Base-by-base conservation (phyloP, 2,113 vertebrate species). In the Hemibagrus wyckioides region DNA sequence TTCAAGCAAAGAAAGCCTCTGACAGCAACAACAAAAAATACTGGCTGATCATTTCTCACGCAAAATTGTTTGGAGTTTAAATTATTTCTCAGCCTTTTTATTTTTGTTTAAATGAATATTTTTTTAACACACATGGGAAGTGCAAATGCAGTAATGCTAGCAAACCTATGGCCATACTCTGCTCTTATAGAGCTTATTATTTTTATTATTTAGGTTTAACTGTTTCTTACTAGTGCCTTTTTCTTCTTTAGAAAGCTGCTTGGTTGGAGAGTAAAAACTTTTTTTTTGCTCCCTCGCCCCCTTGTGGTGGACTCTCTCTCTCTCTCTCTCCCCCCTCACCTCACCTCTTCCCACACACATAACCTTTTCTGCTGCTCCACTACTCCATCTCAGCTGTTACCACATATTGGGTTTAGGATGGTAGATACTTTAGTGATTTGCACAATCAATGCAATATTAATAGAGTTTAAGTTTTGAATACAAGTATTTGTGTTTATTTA, bases 391-490 rank as follows among this genome's bases (percentile, higher is more conserved):
- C 94, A 94, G 94, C 95, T 96, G 94, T 92, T 95, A 91, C 91
- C 92, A 86, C 87, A 86, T 89, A 90, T 92, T 91, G 88, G 82
- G 14, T 90, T 92, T 92, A 93, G 91, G 89, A 86, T 92, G 92
- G 94, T 95, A 94, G 94, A 94, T 94, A 94, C 94, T 94, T 94
- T 92, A 92, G 92, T 93, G 96, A 95, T 94, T 97, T 97, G 97
- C 97, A 98, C 97, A 96, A 97, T 96, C 97, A 97, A 97, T 98
- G 97, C 97, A 98, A 97, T 97, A 96, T 96, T 95, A 95, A 96
- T 97, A 92, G 94, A 94, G 95, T 85, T 33, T 88, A 89, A 56
- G 65, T 89, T 90, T 85, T 92, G 87, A 93, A 94, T 93, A 89
- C 91, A 95, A 95, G 96, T 96, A 95, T 94, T 96, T 93, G 95